These are phyloP conservation scores for Rhynchomys soricoides DNA, from an alignment of 2,113 vertebrate species.

Conservation along the genomic window DNA sequence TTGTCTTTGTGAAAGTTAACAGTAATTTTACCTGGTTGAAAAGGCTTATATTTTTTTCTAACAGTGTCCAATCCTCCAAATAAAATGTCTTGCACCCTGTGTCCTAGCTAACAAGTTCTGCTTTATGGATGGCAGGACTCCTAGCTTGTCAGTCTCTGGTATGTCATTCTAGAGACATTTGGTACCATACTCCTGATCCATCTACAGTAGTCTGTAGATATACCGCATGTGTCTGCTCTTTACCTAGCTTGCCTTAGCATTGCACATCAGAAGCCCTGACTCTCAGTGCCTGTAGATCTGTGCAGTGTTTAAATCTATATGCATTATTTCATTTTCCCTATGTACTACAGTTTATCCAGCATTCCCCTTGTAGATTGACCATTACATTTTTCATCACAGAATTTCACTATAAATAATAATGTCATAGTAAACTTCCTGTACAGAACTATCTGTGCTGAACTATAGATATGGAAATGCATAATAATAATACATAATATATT, in stretches of 20 bases:
- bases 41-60: not conserved
- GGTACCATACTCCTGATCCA: not conserved
- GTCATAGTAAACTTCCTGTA: not conserved
- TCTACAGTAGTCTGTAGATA: not conserved
- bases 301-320: not conserved
- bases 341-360: not conserved
- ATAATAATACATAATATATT: not conserved
- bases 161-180: not conserved
- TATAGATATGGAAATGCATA: not conserved
- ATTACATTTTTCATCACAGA: conserved; percentile 1
- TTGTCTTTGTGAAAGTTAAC: not conserved
- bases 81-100: not conserved
- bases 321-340: not conserved
- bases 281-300: not conserved
- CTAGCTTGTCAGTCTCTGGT: not conserved
- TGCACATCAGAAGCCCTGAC: not conserved
- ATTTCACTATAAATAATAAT: not conserved
- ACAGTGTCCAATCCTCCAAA: not conserved
- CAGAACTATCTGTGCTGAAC: not conserved
- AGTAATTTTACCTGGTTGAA: not conserved
- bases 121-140: not conserved
- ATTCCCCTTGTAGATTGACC: not conserved
- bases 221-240: not conserved
- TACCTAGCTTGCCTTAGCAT: not conserved
- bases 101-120: not conserved